Evolutionary conservation across 2,888 invertebrate genomes (phyloP).

Genomic region (Leuctra nigra): DNA sequence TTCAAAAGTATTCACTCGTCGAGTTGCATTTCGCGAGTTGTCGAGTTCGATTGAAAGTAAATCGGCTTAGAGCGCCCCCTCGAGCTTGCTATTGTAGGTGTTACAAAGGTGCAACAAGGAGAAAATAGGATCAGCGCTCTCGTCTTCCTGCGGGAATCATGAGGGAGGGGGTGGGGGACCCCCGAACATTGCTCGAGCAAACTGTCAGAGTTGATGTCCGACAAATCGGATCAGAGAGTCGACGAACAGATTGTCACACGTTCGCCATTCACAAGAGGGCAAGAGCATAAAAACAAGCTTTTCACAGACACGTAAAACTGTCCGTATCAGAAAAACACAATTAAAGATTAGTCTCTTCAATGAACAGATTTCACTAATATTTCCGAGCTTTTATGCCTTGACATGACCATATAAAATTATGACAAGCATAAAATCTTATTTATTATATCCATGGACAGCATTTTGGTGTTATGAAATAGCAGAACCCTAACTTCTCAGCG

Average conservation of each 20-base stretch:
- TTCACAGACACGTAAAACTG: neutral
- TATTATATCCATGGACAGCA: neutral
- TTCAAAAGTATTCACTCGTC: no score
- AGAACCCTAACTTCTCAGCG: neutral
- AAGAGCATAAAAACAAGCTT: constrained; percentile 21
- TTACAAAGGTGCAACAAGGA: constrained; percentile 4
- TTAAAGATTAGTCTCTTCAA: neutral
- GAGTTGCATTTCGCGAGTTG: no score
- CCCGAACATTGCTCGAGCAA: neutral
- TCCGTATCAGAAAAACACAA: neutral
- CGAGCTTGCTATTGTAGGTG: constrained; percentile 13
- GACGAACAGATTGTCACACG: constrained; percentile 40
- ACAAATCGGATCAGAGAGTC: constrained; percentile 47
- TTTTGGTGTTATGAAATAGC: constrained; percentile 1
- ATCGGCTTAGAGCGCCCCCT: constrained; percentile 16
- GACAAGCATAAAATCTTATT: constrained; percentile 14
- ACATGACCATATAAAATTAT: constrained; percentile 15
- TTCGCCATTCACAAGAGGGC: constrained; percentile 8
- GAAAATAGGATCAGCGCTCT: neutral
- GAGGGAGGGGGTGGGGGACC: neutral
- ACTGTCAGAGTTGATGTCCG: constrained; percentile 20
- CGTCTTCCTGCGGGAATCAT: neutral
- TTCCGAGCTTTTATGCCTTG: constrained; percentile 7
- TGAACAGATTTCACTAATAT: constrained; percentile 12
- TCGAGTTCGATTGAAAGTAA: constrained; percentile 16